These are phyloP conservation scores for Pterobdella sp. DNA, from an alignment of 2,888 invertebrate species.

Conservation along the genomic window DNA sequence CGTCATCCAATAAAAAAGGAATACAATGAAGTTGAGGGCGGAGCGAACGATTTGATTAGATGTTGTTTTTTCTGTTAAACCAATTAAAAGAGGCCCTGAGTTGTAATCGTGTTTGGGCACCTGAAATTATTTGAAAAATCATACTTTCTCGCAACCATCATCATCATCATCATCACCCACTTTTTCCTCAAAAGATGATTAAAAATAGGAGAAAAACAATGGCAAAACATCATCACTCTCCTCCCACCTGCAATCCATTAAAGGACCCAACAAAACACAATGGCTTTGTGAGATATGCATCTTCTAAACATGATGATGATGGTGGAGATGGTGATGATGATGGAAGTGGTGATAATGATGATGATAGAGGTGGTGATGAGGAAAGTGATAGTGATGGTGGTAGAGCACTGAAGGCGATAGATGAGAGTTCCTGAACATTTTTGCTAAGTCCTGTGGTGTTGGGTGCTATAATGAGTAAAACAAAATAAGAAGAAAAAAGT, in stretches of 20 bases:
- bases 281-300: neutral
- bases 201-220: neutral
- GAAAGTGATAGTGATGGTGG: constrained; percentile 4
- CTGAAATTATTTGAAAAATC: constrained; percentile 53
- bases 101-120: constrained; percentile 78
- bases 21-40: constrained; percentile 85
- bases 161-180: neutral
- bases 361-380: constrained; percentile 2
- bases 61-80: constrained; percentile 79
- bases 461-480: neutral
- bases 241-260: constrained; percentile 20
- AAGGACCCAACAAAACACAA: constrained; percentile 19
- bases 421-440: neutral
- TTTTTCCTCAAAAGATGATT: neutral
- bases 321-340: neutral
- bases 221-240: neutral
- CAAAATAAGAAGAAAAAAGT: neutral
- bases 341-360: neutral
- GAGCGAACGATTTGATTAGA: constrained; percentile 87
- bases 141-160: neutral
- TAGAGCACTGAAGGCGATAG: constrained; percentile 7
- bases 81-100: constrained; percentile 80
- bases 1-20: constrained; percentile 63
- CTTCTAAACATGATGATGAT: neutral
- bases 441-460: constrained; percentile 3